Conservation (phyloP, 2,113 vertebrate genomes). For the Notothenia coriiceps region DNA sequence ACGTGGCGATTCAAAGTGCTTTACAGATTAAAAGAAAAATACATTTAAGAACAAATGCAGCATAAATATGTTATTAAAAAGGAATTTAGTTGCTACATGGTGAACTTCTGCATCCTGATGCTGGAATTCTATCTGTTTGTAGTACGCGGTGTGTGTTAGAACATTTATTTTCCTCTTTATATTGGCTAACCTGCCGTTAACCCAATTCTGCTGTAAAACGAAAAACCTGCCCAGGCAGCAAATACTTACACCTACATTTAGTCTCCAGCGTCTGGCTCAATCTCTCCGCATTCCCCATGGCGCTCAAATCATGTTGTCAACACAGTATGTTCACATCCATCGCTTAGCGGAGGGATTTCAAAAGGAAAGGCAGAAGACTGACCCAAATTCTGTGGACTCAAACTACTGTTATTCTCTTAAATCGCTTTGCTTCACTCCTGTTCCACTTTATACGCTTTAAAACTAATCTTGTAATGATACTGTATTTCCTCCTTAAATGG, state of each 20-base stretch:
- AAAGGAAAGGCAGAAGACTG: conserved; percentile 17
- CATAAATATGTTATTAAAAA: no score
- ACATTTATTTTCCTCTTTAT: neutral
- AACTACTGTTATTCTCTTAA: conserved; percentile 15
- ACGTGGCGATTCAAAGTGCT: no score
- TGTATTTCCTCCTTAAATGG: neutral
- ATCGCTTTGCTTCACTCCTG: conserved; percentile 9
- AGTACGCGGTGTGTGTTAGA: neutral
- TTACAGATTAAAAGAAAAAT: no score
- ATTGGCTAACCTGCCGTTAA: conserved; percentile 4
- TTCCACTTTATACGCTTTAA: conserved; percentile 1
- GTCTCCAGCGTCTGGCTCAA: conserved; percentile 31
- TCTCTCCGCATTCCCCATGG: neutral
- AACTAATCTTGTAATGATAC: neutral
- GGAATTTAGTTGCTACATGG: neutral
- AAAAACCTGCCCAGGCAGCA: conserved; percentile 6
- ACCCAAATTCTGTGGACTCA: conserved; percentile 43
- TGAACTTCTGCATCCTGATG: neutral
- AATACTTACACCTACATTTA: conserved; percentile 31
- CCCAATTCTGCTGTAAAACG: conserved; percentile 11
- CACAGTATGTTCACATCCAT: conserved; percentile 32
- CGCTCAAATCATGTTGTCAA: conserved; percentile 29
- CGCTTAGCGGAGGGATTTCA: conserved; percentile 13
- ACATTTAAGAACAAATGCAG: no score
- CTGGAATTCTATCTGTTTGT: neutral